Evolutionary conservation across 92 coral and sea anemone genomes (phyloP), one percentile per base, ranked within the genome.

Genomic region (Parazoanthus darwini): DNA sequence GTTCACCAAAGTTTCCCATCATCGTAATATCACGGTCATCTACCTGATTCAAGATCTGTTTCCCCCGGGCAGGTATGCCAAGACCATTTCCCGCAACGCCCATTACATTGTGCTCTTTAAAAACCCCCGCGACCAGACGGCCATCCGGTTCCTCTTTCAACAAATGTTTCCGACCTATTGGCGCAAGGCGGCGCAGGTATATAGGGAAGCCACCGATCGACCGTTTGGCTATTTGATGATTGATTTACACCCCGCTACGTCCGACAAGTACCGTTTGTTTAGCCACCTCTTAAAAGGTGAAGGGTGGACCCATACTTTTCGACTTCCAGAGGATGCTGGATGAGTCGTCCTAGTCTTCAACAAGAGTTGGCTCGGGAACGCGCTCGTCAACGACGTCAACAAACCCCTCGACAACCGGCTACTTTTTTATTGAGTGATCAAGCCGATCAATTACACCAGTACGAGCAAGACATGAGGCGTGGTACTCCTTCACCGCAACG

Each of bases 121-220:
- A 16, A 82, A 82, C 51, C 86, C 86, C 1, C 76, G 86, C 46
- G 86, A 82, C 35, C 72, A 82, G 4, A 65, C 74, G 76, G 74
- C 39, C 25, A 44, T 82, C 29, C 71, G 86, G n/a, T 22, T 59
- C 51, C 6, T 82, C 0, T 51, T 82, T 0, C 86, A 59, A 36
- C 86, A 82, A 35, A 70, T 70, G 74, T 82, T 82, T 82, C 86
- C 86, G 25, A 58, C 86, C 74, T 58, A 59, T 82, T 82, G 86
- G 86, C 86, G 74, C 13, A 16, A 82, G 14, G 74, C 74, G 18
- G 14, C 33, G 43, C 51, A 25, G 15, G 86, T 82, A 44, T 82
- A 54, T 59, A 65, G 39, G 71, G 33, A 82, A 82, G 73, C 74
- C 74, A 82, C 86, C 48, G 86, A 26, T 10, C 72, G 74, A 29